These are phyloP conservation scores for Penaeus monodon DNA, from an alignment of 2,888 invertebrate genomes.

Conservation along the genomic window DNA sequence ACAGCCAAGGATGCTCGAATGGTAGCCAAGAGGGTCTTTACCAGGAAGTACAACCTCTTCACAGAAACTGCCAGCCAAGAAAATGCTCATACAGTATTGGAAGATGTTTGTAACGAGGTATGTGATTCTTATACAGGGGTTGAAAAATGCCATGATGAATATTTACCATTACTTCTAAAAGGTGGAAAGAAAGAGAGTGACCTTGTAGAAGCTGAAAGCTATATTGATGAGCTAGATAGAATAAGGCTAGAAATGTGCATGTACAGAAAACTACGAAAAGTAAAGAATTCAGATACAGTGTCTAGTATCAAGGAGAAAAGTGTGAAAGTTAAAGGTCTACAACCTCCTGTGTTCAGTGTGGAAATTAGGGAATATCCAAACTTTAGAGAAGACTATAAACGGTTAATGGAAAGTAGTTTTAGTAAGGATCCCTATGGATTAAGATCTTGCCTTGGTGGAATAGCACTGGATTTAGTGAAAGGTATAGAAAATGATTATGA, in stretches of 20 bases:
- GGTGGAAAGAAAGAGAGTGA: background rate
- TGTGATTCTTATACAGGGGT: background rate
- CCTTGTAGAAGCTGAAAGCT: slow-evolving; percentile 1
- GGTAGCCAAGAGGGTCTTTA: slow-evolving; percentile 1
- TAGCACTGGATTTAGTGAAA: no score
- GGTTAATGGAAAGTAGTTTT: no score
- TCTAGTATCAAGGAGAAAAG: background rate
- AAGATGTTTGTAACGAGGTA: slow-evolving; percentile 2
- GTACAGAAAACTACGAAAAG: background rate
- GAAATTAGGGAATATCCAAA: background rate
- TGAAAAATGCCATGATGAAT: background rate
- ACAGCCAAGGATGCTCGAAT: background rate
- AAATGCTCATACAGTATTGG: background rate
- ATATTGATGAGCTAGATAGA: background rate
- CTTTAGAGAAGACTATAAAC: no score
- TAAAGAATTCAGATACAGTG: background rate
- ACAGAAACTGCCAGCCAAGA: background rate
- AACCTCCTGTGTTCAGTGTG: background rate
- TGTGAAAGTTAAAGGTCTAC: background rate
- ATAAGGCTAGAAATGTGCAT: background rate
- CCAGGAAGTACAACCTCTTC: background rate
- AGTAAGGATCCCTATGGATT: no score
- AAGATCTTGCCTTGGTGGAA: no score
- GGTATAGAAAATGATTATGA: no score
- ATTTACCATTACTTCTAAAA: background rate